phyloP scores from a whole-genome alignment of 2,113 vertebrate genomes.

The Nyctereutes procyonoides region DNA sequence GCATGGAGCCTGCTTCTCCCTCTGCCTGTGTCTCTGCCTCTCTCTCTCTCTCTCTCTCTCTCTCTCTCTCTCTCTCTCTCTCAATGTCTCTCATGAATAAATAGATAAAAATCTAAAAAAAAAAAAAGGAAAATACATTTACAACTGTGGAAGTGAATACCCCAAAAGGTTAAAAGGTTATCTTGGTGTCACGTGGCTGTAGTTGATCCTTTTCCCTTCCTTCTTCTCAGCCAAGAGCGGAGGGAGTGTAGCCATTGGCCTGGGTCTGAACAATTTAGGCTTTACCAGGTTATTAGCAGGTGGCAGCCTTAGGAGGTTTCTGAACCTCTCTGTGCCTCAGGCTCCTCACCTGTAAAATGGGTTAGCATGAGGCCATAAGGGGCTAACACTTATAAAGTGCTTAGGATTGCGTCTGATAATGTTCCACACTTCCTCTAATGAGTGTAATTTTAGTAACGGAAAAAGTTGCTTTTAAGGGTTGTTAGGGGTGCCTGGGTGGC shows the following conservation, averaged over 20 bases:
- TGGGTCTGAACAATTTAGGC: neutral
- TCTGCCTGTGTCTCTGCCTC: too few relatives aligned
- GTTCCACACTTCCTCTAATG: neutral
- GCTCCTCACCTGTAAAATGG: slow-evolving; percentile 2
- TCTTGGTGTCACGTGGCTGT: neutral
- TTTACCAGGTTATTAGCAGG: neutral
- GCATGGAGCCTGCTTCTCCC: too few relatives aligned
- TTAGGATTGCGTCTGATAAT: neutral
- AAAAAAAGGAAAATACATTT: neutral
- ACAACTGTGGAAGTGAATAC: slow-evolving; percentile 1
- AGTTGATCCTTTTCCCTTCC: neutral
- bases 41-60: too few relatives aligned
- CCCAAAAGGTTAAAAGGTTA: neutral
- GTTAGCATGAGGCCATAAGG: neutral
- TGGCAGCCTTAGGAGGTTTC: neutral
- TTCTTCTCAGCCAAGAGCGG: neutral
- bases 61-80: too few relatives aligned
- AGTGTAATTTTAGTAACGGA: neutral
- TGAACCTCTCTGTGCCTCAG: neutral
- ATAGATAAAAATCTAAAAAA: too few relatives aligned
- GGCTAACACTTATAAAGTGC: neutral
- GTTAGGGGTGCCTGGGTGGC: neutral
- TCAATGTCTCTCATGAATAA: too few relatives aligned
- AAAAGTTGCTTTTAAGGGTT: slow-evolving; percentile 19
- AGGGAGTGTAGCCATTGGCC: neutral